A percentile compares a stretch with the other conserved stretches of the same genome.
phyloP scores from a whole-genome alignment of 2,113 vertebrate genomes.

The Chrysemys picta region DNA sequence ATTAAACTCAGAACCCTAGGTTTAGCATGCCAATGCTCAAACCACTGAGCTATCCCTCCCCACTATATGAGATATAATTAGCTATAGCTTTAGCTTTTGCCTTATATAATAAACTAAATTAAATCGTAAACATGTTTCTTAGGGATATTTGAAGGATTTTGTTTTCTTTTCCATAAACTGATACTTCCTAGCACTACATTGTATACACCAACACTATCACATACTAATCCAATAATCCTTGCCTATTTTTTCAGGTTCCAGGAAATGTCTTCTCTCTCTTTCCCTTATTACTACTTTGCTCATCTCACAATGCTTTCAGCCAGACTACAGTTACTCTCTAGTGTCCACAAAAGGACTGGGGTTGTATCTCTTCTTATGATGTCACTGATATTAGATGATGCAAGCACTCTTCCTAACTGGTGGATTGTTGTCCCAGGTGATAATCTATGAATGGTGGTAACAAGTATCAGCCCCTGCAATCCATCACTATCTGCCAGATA shows the following conservation, averaged over 20 bases:
- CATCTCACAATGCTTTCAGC: neutral
- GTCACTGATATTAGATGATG: neutral
- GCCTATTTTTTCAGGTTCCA: neutral
- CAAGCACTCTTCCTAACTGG: neutral
- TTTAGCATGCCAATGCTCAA: no score
- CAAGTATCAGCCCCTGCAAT: neutral
- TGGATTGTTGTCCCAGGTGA: neutral
- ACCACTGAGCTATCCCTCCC: no score
- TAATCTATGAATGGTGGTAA: neutral
- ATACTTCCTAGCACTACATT: neutral
- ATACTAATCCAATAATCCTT: fast-evolving
- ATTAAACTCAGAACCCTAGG: no score
- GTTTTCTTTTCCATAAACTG: neutral
- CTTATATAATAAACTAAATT: neutral
- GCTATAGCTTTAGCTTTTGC: neutral
- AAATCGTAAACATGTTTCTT: neutral
- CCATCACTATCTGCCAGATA: neutral
- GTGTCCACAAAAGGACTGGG: neutral
- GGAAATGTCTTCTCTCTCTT: neutral
- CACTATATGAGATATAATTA: neutral
- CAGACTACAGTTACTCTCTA: neutral
- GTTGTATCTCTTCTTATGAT: neutral
- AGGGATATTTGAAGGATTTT: neutral
- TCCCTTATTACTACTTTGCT: neutral
- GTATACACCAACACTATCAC: neutral